Conservation (phyloP, 2,888 invertebrate species). For the Sarcophaga carnaria region DNA sequence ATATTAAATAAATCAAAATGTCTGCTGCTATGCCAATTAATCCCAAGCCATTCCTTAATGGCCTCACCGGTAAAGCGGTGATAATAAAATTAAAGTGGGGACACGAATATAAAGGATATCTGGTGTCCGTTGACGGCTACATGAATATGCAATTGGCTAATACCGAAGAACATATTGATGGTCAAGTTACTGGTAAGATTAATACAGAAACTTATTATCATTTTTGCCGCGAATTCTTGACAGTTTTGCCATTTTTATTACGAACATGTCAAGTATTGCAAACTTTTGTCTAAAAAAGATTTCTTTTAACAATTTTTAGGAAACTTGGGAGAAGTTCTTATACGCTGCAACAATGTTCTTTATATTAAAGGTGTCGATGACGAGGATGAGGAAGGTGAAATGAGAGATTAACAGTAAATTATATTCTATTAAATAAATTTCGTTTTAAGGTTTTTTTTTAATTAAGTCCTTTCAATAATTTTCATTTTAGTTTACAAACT, state of each 20-base stretch:
- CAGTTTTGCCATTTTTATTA: too few relatives aligned
- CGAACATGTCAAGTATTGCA: too few relatives aligned
- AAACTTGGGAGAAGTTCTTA: slow-evolving; percentile 97
- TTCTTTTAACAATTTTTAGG: slow-evolving; percentile 81
- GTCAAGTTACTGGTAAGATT: slow-evolving; percentile 89
- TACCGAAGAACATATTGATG: slow-evolving; percentile 98
- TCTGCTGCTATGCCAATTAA: slow-evolving; percentile 97
- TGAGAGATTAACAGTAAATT: slow-evolving; percentile 83
- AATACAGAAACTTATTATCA: not conserved
- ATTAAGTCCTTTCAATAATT: slow-evolving; percentile 29
- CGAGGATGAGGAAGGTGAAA: slow-evolving; percentile 98
- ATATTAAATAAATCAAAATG: slow-evolving; percentile 72
- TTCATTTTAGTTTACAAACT: slow-evolving; percentile 40
- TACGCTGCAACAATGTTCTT: slow-evolving; percentile 98
- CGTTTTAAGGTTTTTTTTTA: slow-evolving; percentile 1
- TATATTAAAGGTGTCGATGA: slow-evolving; percentile 97
- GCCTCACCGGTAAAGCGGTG: slow-evolving; percentile 98
- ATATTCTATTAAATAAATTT: not conserved
- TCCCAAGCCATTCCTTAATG: slow-evolving; percentile 99
- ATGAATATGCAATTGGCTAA: slow-evolving; percentile 99
- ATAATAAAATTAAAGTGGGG: slow-evolving; percentile 99
- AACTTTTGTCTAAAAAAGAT: too few relatives aligned
- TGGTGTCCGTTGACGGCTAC: slow-evolving; percentile 99
- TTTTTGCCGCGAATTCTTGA: too few relatives aligned
- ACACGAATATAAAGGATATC: slow-evolving; percentile 98